Evolutionary conservation across 2,797 vertebrate species (phyloP), one percentile per base, ranked within the genome.

Genomic region (Muscicapa striata): DNA sequence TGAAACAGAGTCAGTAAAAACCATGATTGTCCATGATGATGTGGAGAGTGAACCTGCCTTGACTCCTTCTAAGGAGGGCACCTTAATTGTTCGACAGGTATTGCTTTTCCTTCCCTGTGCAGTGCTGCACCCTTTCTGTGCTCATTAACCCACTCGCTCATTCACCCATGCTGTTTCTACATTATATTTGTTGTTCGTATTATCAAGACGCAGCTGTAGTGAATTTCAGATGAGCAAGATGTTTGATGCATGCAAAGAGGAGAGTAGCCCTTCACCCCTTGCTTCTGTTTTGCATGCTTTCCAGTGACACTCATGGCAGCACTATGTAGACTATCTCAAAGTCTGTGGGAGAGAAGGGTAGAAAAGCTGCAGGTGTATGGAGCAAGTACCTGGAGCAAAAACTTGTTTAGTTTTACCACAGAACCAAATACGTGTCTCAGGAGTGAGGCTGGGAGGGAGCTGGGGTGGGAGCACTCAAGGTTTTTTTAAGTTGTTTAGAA

Each of bases 21-120:
- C 99, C 17, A 99, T 99, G 99, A 98, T 99, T 4, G 98, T 99
- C 74, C 99, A 99, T 41, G 99, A 99, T 4, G 99, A 99, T 40
- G 98, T 98, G 23, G 99, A 99, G 94, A 98, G 98, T 68, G 99
- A 99, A n/a, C 98, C 98, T 10, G 98, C 98, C 45, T 98, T 98
- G 94, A 99, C 98, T 40, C 99, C 99, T 17, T 99, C 99, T 95
- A 99, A 99, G 98, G 99, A 99, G 97, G 99, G 99, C 98, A 99
- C 99, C 40, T 98, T 99, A 95, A 98, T 99, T 63, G 98, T 99
- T 97, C 98, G 99, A 98, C 99, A 99, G 99, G 99, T 99, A 98
- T 96, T 87, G 43, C 66, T 72, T 85, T 95, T 92, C 95, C 70
- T 92, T 79, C 81, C 72, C 70, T 58, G 57, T 77, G 45, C 64